Evolutionary conservation across 2,888 invertebrate genomes (phyloP).

Genomic region (Empis livida): DNA sequence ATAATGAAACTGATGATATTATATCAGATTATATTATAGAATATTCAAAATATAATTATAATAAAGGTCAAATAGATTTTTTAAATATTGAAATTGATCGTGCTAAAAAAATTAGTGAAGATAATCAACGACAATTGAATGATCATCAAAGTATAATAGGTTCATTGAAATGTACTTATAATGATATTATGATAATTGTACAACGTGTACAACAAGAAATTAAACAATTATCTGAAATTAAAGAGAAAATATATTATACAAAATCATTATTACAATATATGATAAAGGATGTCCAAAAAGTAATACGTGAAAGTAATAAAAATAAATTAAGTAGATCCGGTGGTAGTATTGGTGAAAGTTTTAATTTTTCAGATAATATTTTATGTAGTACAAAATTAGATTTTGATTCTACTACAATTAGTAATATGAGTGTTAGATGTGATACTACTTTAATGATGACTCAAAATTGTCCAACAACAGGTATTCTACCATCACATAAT

Average conservation of each 20-base stretch:
- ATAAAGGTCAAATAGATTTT: slow-evolving; percentile 24
- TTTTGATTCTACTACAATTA: slow-evolving; percentile 24
- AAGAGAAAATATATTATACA: slow-evolving; percentile 31
- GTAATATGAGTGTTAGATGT: slow-evolving; percentile 13
- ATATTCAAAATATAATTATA: slow-evolving; percentile 24
- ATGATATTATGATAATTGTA: slow-evolving; percentile 23
- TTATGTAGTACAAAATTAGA: slow-evolving; percentile 32
- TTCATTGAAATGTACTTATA: slow-evolving; percentile 27
- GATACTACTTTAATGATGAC: slow-evolving; percentile 7
- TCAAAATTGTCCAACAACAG: slow-evolving; percentile 3
- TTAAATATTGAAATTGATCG: slow-evolving; percentile 25
- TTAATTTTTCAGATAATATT: slow-evolving; percentile 22
- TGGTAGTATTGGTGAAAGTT: slow-evolving; percentile 12
- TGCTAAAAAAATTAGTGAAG: slow-evolving; percentile 20
- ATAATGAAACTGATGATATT: slow-evolving; percentile 21
- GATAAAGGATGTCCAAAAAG: slow-evolving; percentile 23
- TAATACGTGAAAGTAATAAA: not conserved
- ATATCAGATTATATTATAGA: slow-evolving; percentile 29
- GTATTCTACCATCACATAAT: slow-evolving; percentile 21
- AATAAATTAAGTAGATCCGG: not conserved
- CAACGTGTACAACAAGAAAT: slow-evolving; percentile 30
- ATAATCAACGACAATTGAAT: slow-evolving; percentile 20
- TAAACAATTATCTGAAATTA: slow-evolving; percentile 27
- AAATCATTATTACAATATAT: slow-evolving; percentile 25
- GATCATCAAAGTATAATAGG: slow-evolving; percentile 27